Percentiles rank a stretch among this genome's conserved stretches.
Evolutionary conservation across 2,888 invertebrate species (phyloP).

Genomic region (Andrena hattorfiana): DNA sequence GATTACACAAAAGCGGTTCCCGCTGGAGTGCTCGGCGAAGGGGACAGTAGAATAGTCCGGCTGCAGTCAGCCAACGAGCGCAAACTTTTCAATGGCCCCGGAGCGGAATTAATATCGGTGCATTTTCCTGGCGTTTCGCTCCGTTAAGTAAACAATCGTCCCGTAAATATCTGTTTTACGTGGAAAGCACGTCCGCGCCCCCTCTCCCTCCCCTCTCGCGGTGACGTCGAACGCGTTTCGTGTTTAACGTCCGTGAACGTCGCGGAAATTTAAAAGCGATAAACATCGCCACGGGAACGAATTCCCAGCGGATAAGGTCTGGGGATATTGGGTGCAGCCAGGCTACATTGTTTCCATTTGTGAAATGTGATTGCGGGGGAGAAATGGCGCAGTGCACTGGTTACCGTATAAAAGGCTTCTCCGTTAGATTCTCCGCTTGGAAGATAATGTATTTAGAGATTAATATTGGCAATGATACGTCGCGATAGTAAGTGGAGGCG

Average conservation of each 20-base stretch:
- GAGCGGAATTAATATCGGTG: conserved; percentile 43
- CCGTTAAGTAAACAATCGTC: conserved; percentile 49
- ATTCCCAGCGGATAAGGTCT: conserved; percentile 5
- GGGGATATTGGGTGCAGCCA: background rate
- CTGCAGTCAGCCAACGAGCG: background rate
- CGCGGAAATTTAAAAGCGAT: conserved; percentile 28
- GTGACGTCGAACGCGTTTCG: conserved; percentile 9
- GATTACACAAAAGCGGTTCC: background rate
- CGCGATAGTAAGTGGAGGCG: too few species aligned
- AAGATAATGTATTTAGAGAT: too few species aligned
- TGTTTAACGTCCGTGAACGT: conserved; percentile 26
- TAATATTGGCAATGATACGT: too few species aligned
- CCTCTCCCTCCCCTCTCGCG: too few species aligned
- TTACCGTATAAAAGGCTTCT: background rate
- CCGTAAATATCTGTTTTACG: conserved; percentile 45
- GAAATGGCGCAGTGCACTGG: background rate
- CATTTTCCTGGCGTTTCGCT: conserved; percentile 32
- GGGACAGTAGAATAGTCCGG: conserved; percentile 5
- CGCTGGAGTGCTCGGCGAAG: background rate
- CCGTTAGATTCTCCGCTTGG: too few species aligned
- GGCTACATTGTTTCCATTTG: background rate
- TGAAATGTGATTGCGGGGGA: too few species aligned
- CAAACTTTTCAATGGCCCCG: conserved; percentile 14
- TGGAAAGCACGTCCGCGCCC: background rate
- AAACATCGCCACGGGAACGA: conserved; percentile 13